Percentiles rank a stretch among this genome's conserved stretches.
Conservation (phyloP, 2,113 vertebrate species). For the Zosterops japonicus region DNA sequence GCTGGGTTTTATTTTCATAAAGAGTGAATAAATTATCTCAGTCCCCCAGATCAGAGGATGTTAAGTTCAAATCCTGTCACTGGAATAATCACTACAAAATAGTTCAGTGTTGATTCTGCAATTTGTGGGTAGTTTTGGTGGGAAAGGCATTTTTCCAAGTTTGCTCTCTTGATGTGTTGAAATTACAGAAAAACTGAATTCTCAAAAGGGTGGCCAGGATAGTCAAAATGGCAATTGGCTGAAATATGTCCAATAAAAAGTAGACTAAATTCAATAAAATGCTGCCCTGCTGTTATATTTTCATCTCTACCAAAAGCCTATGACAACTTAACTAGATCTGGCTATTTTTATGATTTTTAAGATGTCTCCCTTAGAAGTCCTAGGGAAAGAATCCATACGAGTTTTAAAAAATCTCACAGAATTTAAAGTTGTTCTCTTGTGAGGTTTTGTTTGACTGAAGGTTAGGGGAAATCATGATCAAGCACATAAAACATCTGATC, state of each 20-base stretch:
- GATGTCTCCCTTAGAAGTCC: not conserved
- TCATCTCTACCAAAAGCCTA: not conserved
- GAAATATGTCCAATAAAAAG: slow-evolving; percentile 30
- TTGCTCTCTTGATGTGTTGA: slow-evolving; percentile 51
- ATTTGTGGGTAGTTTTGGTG: slow-evolving; percentile 72
- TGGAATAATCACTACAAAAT: slow-evolving; percentile 64
- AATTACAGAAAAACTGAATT: slow-evolving; percentile 62
- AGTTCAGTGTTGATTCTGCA: slow-evolving; percentile 72
- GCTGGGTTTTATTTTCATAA: slow-evolving; percentile 57
- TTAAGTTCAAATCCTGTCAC: slow-evolving; percentile 54
- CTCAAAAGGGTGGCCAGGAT: slow-evolving; percentile 46
- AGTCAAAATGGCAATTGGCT: slow-evolving; percentile 49
- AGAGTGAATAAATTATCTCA: slow-evolving; percentile 68
- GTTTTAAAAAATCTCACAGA: not conserved
- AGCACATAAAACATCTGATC: not conserved
- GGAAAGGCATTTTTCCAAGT: slow-evolving; percentile 63
- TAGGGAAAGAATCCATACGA: not conserved
- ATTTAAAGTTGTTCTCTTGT: not conserved
- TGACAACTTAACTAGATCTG: slow-evolving; percentile 26
- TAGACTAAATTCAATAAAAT: slow-evolving; percentile 47
- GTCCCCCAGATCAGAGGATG: slow-evolving; percentile 54
- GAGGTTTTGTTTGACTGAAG: not conserved
- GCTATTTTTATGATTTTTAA: slow-evolving; percentile 2
- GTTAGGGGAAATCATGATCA: not conserved
- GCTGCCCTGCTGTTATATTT: slow-evolving; percentile 11